Base-by-base conservation (phyloP, 2,113 vertebrate species). In the Megaceryle torquata region DNA sequence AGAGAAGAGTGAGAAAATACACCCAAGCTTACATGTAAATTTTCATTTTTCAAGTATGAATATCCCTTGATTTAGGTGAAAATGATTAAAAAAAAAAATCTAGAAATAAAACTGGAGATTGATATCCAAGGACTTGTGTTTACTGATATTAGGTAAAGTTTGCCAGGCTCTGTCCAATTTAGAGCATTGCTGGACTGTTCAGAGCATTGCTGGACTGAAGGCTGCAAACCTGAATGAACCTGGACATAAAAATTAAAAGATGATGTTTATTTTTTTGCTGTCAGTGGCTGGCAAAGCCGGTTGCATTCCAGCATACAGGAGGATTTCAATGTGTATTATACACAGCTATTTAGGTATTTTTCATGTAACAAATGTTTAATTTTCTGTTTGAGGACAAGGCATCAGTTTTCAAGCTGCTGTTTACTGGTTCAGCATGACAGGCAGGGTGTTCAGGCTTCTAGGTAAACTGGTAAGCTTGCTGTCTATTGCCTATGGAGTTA, bases 301-400 rank as follows among this genome's bases (percentile, higher is more conserved):
- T 43, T 68, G 33, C 59, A 59, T 75, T 83, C 48, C 77, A 87
- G 35, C 15, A 14, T 5, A 17, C 0, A 0, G 65, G 8, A 13
- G 48, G 57, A 26, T 67, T 72, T 79, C 57, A 64, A 4, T 28
- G 13, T 35, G 24, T 16, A 19, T 46, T 76, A 46, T 75, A 46
- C 28, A 71, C 8, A 19, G 5, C 5, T 20, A 24, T 84, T 71
- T 35, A 53, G 15, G 13, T 60, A 37, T 41, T 69, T 79, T 93
- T 94, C 76, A 37, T 14, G 39, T 44, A 76, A 51, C 15, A 48
- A 13, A 13, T 26, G 25, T 31, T 89, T 41, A 43, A 54, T 69
- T 82, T 91, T 79, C 78, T 85, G 18, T 35, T 82, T 51, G 50
- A 50, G 44, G 44, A 76, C 24, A 69, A 8, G 57, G n/a, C 8